Evolutionary conservation across 2,888 invertebrate genomes (phyloP).

Genomic region (Panopea generosa): DNA sequence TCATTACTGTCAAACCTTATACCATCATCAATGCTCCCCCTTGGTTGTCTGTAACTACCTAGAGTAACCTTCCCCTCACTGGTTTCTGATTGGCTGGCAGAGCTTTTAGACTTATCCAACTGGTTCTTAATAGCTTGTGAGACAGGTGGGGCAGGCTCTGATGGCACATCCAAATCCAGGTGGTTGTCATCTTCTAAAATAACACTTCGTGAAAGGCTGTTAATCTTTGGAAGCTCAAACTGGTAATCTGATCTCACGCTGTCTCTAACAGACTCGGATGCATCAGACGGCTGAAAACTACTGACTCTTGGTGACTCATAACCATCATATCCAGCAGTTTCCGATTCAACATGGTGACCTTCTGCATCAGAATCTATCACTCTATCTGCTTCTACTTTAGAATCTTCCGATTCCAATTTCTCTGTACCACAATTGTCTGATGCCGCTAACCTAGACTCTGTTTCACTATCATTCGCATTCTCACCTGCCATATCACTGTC

Average conservation of each 20-base stretch:
- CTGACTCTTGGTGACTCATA: conserved; percentile 62
- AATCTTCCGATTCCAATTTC: conserved; percentile 60
- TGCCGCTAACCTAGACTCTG: conserved; percentile 44
- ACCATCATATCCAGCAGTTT: conserved; percentile 52
- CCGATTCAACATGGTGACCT: conserved; percentile 42
- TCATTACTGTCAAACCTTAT: background rate
- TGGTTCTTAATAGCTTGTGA: conserved; percentile 26
- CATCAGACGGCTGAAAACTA: conserved; percentile 31
- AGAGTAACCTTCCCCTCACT: conserved; percentile 36
- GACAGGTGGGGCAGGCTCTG: conserved; percentile 53
- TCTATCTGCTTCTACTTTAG: conserved; percentile 60
- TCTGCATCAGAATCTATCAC: conserved; percentile 50
- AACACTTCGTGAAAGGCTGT: conserved; percentile 33
- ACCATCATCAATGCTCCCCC: conserved; percentile 42
- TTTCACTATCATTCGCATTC: conserved; percentile 27
- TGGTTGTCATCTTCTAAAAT: conserved; percentile 44
- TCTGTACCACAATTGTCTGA: conserved; percentile 60
- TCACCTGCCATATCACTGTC: conserved; percentile 28
- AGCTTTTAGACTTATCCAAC: conserved; percentile 10
- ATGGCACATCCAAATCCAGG: conserved; percentile 40
- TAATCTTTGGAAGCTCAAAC: conserved; percentile 35
- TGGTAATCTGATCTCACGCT: conserved; percentile 38
- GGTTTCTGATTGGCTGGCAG: conserved; percentile 4
- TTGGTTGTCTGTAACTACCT: conserved; percentile 50
- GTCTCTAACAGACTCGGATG: conserved; percentile 26